These are phyloP conservation scores for Calycopis cecrops DNA, from an alignment of 1,140 invertebrate genomes.

Conservation along the genomic window DNA sequence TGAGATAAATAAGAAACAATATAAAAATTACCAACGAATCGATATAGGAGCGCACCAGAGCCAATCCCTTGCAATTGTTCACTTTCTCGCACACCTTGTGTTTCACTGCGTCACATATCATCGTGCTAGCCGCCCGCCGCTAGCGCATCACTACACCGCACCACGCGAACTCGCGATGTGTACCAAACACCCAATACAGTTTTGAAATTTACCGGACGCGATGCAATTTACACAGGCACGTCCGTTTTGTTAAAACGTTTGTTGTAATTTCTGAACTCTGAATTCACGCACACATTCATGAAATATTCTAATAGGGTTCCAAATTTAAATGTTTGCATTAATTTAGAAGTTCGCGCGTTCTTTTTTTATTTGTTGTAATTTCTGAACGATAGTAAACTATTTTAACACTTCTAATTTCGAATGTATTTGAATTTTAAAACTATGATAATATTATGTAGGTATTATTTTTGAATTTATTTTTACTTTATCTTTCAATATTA, in stretches of 20 bases:
- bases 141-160: conserved; percentile 29
- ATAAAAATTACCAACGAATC: conserved; percentile 48
- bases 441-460: too few relatives aligned
- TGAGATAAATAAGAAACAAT: conserved; percentile 10
- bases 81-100: conserved; percentile 60
- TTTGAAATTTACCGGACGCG: conserved; percentile 61
- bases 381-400: background rate
- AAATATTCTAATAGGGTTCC: too few relatives aligned
- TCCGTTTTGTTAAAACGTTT: conserved; percentile 28
- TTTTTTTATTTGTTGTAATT: background rate
- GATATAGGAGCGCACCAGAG: conserved; percentile 51
- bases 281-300: conserved; percentile 20
- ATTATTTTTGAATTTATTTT: too few relatives aligned
- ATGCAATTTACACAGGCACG: conserved; percentile 39
- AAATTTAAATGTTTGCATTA: too few relatives aligned
- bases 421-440: too few relatives aligned
- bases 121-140: conserved; percentile 14
- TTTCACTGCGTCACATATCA: conserved; percentile 40
- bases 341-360: too few relatives aligned
- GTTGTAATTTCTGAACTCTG: conserved; percentile 19
- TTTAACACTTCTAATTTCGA: too few relatives aligned
- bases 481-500: too few relatives aligned
- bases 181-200: conserved; percentile 39
- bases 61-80: conserved; percentile 54
- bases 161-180: conserved; percentile 32